Evolutionary conservation across 2,797 vertebrate species (phyloP).

Genomic region (Hydrolagus colliei): DNA sequence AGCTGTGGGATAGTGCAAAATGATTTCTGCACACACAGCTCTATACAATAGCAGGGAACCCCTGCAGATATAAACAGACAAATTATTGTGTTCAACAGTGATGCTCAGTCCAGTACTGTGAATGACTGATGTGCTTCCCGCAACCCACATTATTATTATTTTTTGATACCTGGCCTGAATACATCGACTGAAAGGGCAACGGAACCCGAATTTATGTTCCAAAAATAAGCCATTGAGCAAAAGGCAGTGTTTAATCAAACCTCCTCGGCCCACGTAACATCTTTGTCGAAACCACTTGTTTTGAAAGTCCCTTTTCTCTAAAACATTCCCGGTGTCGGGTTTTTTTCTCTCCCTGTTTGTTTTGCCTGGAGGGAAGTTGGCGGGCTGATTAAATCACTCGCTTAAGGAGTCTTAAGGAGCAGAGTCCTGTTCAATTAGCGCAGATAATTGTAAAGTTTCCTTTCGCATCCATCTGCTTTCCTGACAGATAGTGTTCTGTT

Average conservation of each 20-base stretch:
- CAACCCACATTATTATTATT: background rate
- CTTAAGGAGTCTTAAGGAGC: conserved; percentile 4
- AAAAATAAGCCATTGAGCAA: conserved; percentile 7
- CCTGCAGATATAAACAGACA: conserved; percentile 12
- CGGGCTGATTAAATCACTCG: conserved; percentile 8
- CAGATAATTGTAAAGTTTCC: background rate
- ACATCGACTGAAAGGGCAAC: conserved; percentile 14
- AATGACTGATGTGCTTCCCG: background rate
- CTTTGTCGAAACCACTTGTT: conserved; percentile 23
- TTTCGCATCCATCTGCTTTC: background rate
- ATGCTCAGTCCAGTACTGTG: conserved; percentile 1
- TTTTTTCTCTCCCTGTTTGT: conserved; percentile 6
- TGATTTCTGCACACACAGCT: background rate
- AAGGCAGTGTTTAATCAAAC: background rate
- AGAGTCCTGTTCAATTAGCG: background rate
- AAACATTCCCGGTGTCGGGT: background rate
- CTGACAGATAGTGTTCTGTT: conserved; percentile 13
- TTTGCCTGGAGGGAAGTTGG: conserved; percentile 14
- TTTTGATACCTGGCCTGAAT: background rate
- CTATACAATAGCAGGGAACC: background rate
- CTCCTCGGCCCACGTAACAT: background rate
- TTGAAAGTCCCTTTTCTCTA: conserved; percentile 1
- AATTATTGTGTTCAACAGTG: conserved; percentile 20
- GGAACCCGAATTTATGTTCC: conserved; percentile 17
- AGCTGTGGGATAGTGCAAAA: background rate